Evolutionary conservation across 2,888 invertebrate species (phyloP).

Genomic region (Rhagium mordax): DNA sequence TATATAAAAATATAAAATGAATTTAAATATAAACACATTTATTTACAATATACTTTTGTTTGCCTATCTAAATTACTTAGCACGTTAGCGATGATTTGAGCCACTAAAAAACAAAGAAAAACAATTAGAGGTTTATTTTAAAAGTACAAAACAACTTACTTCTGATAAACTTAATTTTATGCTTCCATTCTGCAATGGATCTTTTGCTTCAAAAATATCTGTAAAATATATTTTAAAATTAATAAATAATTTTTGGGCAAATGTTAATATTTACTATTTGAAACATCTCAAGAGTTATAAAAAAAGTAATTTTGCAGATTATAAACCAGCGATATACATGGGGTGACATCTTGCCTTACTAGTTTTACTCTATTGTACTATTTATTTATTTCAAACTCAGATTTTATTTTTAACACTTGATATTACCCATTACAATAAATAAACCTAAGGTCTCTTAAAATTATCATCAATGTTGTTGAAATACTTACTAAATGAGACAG

Average conservation of each 20-base stretch:
- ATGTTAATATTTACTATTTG: too few species aligned
- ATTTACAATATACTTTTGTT: constrained; percentile 34
- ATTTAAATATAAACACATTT: constrained; percentile 32
- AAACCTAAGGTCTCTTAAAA: too few species aligned
- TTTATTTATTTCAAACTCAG: too few species aligned
- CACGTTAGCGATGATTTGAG: constrained; percentile 82
- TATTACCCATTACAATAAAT: too few species aligned
- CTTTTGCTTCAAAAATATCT: constrained; percentile 84
- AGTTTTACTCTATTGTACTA: too few species aligned
- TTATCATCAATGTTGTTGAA: neutral
- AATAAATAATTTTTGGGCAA: neutral
- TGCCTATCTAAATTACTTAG: constrained; percentile 65
- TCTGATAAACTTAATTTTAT: constrained; percentile 87
- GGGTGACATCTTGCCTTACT: too few species aligned
- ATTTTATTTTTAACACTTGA: too few species aligned
- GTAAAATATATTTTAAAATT: constrained; percentile 57
- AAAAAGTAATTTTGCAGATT: too few species aligned
- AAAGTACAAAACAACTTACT: constrained; percentile 71
- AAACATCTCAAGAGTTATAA: too few species aligned
- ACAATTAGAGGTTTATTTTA: neutral
- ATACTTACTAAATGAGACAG: constrained; percentile 88
- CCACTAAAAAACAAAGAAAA: constrained; percentile 76
- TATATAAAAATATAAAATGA: constrained; percentile 23
- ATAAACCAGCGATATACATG: too few species aligned
- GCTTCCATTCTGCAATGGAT: constrained; percentile 84